These are phyloP conservation scores for Phalacrocorax aristotelis DNA, from an alignment of 2,113 vertebrate genomes.

Conservation along the genomic window DNA sequence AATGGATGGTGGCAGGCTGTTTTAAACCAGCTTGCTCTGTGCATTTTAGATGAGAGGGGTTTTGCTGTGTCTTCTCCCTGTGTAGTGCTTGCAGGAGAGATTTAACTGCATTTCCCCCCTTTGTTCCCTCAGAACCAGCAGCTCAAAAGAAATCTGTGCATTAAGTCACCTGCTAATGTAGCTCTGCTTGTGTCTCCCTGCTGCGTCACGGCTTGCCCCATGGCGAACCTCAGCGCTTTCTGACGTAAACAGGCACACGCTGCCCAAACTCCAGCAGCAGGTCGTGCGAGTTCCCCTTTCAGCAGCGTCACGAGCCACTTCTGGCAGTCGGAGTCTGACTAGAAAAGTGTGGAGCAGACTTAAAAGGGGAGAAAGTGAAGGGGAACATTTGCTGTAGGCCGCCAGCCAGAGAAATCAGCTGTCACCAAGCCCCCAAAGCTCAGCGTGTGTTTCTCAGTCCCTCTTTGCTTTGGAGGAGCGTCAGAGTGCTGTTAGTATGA, in stretches of 20 bases:
- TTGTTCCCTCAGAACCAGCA: neutral
- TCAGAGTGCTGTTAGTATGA: neutral
- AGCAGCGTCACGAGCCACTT: neutral
- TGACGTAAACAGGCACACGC: accelerated
- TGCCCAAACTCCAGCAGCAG: neutral
- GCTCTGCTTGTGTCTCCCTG: neutral
- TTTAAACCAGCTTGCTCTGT: neutral
- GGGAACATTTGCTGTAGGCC: neutral
- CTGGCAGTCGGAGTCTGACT: neutral
- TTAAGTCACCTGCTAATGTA: neutral
- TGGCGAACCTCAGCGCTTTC: accelerated
- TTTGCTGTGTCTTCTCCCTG: neutral
- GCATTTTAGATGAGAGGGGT: neutral
- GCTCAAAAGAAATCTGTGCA: neutral
- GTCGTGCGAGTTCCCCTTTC: accelerated
- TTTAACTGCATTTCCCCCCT: neutral
- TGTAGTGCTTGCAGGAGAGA: neutral
- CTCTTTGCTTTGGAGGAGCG: neutral
- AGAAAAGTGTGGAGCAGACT: neutral
- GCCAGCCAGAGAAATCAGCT: neutral
- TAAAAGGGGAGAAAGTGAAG: neutral
- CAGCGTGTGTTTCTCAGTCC: accelerated
- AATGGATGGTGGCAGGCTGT: neutral
- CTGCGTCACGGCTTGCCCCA: neutral
- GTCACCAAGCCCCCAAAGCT: neutral